A percentile compares a stretch with the other conserved stretches of the same genome.
These are phyloP conservation scores for Cuniculus paca DNA, from an alignment of 2,797 vertebrate genomes.

Conservation along the genomic window DNA sequence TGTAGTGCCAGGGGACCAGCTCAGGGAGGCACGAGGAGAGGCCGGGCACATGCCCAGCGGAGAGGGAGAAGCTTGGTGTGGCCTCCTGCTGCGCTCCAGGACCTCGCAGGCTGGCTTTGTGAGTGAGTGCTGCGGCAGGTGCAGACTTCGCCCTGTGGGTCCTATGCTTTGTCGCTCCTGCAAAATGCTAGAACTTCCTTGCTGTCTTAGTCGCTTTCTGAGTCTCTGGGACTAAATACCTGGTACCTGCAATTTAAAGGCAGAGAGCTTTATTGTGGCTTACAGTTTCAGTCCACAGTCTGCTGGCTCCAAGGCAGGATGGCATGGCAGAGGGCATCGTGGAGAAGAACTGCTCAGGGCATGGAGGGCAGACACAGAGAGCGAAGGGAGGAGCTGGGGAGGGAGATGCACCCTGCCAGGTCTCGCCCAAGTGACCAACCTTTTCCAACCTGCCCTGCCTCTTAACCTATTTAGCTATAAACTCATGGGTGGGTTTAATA, in stretches of 20 bases:
- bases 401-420: neutral
- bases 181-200: conserved; percentile 14
- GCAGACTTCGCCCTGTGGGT: neutral
- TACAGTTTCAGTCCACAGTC: neutral
- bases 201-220: neutral
- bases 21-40: neutral
- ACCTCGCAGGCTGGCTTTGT: neutral
- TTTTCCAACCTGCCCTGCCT: neutral
- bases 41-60: too few species aligned
- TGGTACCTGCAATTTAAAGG: neutral
- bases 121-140: neutral
- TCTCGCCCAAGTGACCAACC: neutral
- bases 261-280: neutral
- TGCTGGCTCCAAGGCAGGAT: neutral
- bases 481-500: neutral
- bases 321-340: neutral
- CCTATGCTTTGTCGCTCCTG: neutral
- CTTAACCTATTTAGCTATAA: neutral
- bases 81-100: neutral
- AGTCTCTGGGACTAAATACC: neutral
- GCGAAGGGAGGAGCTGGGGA: neutral
- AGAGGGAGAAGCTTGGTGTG: neutral
- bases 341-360: neutral
- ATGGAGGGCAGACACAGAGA: neutral
- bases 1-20: neutral